Percentiles rank a stretch among this genome's conserved stretches.
Evolutionary conservation across 1,140 invertebrate genomes (phyloP).

Genomic region (Diachasma alloeum): DNA sequence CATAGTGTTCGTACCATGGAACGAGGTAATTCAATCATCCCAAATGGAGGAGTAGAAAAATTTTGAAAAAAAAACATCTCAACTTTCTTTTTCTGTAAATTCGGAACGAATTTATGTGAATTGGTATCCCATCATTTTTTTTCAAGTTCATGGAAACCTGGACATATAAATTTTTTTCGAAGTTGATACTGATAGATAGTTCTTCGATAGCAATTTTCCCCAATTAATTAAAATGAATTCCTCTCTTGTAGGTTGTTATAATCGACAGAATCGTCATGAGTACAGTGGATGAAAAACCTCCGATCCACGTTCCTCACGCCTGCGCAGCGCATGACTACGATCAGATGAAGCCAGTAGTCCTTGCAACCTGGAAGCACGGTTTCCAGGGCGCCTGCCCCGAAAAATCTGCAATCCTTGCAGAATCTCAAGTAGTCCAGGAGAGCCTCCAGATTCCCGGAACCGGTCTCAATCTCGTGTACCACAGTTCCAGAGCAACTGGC

Average conservation of each 20-base stretch:
- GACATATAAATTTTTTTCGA: too few relatives aligned
- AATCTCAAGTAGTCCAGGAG: slow-evolving; percentile 95
- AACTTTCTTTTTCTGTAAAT: neutral
- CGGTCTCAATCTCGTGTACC: slow-evolving; percentile 92
- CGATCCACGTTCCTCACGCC: slow-evolving; percentile 72
- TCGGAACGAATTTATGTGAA: neutral
- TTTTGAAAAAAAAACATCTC: slow-evolving; percentile 1
- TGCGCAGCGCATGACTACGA: slow-evolving; percentile 93
- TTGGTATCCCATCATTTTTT: neutral
- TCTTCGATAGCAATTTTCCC: too few relatives aligned
- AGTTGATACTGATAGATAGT: too few relatives aligned
- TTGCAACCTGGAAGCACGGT: slow-evolving; percentile 96
- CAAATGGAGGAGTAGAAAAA: neutral
- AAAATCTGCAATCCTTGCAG: slow-evolving; percentile 89
- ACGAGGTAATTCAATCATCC: slow-evolving; percentile 75
- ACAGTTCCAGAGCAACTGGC: slow-evolving; percentile 89
- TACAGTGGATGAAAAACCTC: slow-evolving; percentile 78
- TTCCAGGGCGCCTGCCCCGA: slow-evolving; percentile 95
- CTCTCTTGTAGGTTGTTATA: slow-evolving; percentile 77
- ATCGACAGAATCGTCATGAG: slow-evolving; percentile 89
- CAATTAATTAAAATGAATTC: too few relatives aligned
- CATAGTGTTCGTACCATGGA: slow-evolving; percentile 96
- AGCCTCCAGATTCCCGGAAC: slow-evolving; percentile 92
- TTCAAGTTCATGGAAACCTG: too few relatives aligned
- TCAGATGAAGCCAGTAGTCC: slow-evolving; percentile 90